Percentiles rank a stretch among this genome's conserved stretches.
These are phyloP conservation scores for Thunnus thynnus DNA, from an alignment of 2,113 vertebrate genomes.

Conservation along the genomic window DNA sequence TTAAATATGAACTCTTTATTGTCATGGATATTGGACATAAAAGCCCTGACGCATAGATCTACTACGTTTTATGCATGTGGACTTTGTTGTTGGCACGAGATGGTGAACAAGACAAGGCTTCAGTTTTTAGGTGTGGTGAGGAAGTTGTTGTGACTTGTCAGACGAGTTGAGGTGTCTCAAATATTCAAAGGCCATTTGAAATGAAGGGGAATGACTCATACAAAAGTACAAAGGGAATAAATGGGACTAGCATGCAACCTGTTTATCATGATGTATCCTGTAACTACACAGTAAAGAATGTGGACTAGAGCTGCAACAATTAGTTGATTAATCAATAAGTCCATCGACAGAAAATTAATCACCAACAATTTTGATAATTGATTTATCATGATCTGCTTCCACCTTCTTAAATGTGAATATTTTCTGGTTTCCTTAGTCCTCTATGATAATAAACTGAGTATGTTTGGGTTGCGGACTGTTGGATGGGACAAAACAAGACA, in stretches of 20 bases:
- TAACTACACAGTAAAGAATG: not conserved
- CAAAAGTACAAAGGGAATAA: not conserved
- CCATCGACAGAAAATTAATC: too few relatives aligned
- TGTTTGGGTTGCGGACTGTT: too few relatives aligned
- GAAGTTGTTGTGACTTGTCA: not conserved
- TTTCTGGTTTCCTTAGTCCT: too few relatives aligned
- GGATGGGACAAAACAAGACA: too few relatives aligned
- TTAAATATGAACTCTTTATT: constrained; percentile 46
- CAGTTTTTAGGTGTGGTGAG: not conserved
- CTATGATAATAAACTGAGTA: too few relatives aligned
- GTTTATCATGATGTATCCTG: not conserved
- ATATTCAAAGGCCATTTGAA: not conserved
- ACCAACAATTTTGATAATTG: too few relatives aligned
- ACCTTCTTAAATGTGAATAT: too few relatives aligned
- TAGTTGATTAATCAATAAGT: too few relatives aligned
- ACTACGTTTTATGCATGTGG: not conserved
- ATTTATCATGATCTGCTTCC: too few relatives aligned
- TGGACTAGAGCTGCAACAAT: too few relatives aligned
- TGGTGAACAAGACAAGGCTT: not conserved
- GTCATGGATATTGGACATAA: constrained; percentile 3
- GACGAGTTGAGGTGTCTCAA: not conserved
- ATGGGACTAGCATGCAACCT: too few relatives aligned
- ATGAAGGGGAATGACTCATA: not conserved
- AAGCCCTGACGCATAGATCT: not conserved
- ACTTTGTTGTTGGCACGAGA: constrained; percentile 5